These are phyloP conservation scores for Collichthys lucidus DNA, from an alignment of 2,113 vertebrate species.

Conservation along the genomic window DNA sequence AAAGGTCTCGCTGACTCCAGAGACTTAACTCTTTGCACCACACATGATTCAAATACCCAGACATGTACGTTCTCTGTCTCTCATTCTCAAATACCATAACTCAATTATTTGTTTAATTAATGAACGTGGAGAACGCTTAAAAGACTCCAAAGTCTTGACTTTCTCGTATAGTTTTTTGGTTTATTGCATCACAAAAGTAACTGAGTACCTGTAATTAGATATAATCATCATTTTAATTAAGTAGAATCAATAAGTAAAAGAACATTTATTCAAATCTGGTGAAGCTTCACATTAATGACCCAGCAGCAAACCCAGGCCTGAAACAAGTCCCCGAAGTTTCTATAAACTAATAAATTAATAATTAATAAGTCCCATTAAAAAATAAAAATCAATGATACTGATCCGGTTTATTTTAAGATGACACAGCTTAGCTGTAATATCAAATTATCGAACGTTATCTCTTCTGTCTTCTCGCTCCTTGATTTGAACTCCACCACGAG, in stretches of 20 bases:
- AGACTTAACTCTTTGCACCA: constrained; percentile 23
- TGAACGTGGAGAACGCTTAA: neutral
- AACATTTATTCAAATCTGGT: neutral
- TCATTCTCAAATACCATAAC: neutral
- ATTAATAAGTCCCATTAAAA: neutral
- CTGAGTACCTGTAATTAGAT: neutral
- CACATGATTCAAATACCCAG: neutral
- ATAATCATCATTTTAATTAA: neutral
- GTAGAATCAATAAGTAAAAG: neutral
- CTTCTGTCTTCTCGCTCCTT: neutral
- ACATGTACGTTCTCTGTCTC: neutral
- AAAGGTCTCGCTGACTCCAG: neutral
- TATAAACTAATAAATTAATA: neutral
- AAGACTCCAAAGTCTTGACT: neutral
- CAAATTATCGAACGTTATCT: neutral
- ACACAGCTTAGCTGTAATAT: too few species aligned
- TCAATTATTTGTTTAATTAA: neutral
- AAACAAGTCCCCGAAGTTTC: neutral
- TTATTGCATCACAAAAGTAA: neutral
- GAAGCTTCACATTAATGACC: neutral
- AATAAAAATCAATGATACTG: too few species aligned
- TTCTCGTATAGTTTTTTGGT: neutral
- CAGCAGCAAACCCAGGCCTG: neutral
- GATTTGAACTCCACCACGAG: neutral
- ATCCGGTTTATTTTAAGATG: neutral